These are phyloP conservation scores for Mesorhabditis spiculigera DNA, from an alignment of 2,888 invertebrate genomes.

Conservation along the genomic window DNA sequence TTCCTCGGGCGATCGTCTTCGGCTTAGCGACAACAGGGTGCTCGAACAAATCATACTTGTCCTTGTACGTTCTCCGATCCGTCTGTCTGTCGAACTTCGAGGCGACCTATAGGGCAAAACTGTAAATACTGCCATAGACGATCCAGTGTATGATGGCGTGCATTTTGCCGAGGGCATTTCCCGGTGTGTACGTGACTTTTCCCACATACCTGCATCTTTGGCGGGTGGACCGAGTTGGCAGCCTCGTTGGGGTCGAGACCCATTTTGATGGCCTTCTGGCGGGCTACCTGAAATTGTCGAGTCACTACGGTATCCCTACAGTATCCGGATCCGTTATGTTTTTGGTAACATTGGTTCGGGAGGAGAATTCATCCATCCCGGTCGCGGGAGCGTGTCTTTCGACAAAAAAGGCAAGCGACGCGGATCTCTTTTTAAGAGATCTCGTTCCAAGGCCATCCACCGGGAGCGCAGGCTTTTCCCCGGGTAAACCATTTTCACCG, in stretches of 20 bases:
- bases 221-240: conserved; percentile 62
- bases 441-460: too few relatives aligned
- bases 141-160: neutral
- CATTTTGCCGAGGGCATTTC: neutral
- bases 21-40: conserved; percentile 27
- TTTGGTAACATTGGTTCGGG: too few relatives aligned
- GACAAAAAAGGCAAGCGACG: too few relatives aligned
- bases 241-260: conserved; percentile 46
- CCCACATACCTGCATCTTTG: conserved; percentile 9
- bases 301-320: neutral
- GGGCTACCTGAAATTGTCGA: conserved; percentile 42
- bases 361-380: too few relatives aligned
- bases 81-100: conserved; percentile 97
- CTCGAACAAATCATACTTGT: conserved; percentile 26
- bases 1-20: conserved; percentile 37
- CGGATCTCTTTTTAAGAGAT: too few relatives aligned
- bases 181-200: neutral
- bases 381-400: too few relatives aligned
- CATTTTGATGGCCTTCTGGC: conserved; percentile 47
- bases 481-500: too few relatives aligned
- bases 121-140: conserved; percentile 59
- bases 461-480: too few relatives aligned
- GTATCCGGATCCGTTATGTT: too few relatives aligned
- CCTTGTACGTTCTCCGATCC: conserved; percentile 72
- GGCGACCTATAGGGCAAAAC: conserved; percentile 85